These are phyloP conservation scores for Synaphobranchus kaupii DNA, from an alignment of 2,797 vertebrate genomes.

Conservation along the genomic window DNA sequence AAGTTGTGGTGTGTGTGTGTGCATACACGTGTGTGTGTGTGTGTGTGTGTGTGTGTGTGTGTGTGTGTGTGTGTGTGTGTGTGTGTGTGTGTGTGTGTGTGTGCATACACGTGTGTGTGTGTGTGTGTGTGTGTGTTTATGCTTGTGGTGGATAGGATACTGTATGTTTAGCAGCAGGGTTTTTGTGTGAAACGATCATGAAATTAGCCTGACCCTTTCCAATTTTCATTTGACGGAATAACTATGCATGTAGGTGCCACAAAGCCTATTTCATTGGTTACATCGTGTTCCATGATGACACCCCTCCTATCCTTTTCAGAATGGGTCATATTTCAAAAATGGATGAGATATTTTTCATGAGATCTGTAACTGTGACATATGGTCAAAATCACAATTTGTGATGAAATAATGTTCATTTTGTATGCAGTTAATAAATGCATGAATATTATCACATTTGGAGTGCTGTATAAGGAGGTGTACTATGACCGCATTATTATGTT, in stretches of 20 bases:
- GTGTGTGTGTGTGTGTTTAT: neutral
- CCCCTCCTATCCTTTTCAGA: neutral
- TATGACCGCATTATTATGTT: too few species aligned
- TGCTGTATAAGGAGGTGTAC: too few species aligned
- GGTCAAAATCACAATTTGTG: too few species aligned
- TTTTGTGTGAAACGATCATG: neutral
- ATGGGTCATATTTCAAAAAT: neutral
- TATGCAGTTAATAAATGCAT: too few species aligned
- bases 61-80: constrained; percentile 10
- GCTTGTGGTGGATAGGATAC: neutral
- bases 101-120: constrained; percentile 8
- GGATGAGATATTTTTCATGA: too few species aligned
- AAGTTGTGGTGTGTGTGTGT: neutral
- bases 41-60: too few species aligned
- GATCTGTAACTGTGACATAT: too few species aligned
- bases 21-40: too few species aligned
- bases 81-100: neutral
- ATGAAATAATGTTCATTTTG: too few species aligned
- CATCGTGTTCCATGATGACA: neutral
- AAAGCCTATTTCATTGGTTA: too few species aligned
- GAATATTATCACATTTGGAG: too few species aligned
- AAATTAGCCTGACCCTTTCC: neutral
- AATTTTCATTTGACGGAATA: neutral
- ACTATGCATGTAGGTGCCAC: neutral
- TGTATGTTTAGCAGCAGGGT: neutral